These are phyloP conservation scores for Picathartes gymnocephalus DNA, from an alignment of 2,113 vertebrate species.

Conservation along the genomic window DNA sequence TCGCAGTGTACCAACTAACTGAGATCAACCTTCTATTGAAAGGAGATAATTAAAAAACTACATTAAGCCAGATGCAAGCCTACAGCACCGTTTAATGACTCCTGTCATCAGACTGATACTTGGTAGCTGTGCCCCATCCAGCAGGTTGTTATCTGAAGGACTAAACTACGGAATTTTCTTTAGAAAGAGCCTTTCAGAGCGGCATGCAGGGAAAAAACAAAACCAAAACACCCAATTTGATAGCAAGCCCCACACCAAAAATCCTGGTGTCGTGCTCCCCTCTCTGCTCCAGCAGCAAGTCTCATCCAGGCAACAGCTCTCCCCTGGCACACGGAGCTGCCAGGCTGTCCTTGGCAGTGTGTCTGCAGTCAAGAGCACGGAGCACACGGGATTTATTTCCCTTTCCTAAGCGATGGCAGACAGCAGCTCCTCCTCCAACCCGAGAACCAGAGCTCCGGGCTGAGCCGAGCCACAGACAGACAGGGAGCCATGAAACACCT, in stretches of 20 bases:
- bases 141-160: background rate
- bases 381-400: background rate
- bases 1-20: background rate
- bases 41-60: background rate
- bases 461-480: rapidly evolving
- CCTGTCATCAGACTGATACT: background rate
- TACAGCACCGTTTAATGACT: background rate
- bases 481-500: background rate
- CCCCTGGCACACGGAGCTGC: background rate
- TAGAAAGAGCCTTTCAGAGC: background rate
- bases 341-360: background rate
- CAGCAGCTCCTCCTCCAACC: background rate
- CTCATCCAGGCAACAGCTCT: background rate
- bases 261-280: background rate
- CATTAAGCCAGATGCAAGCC: background rate
- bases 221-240: background rate
- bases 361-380: background rate
- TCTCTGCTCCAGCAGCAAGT: background rate
- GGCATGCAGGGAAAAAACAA: background rate
- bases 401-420: background rate
- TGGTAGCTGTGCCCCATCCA: background rate
- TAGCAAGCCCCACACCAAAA: background rate
- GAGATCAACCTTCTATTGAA: background rate
- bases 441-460: rapidly evolving
- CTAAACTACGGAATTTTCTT: background rate